Percentiles rank a stretch among this genome's conserved stretches.
Evolutionary conservation across 2,888 invertebrate species (phyloP).

Genomic region (Phragmatobia fuliginosa): DNA sequence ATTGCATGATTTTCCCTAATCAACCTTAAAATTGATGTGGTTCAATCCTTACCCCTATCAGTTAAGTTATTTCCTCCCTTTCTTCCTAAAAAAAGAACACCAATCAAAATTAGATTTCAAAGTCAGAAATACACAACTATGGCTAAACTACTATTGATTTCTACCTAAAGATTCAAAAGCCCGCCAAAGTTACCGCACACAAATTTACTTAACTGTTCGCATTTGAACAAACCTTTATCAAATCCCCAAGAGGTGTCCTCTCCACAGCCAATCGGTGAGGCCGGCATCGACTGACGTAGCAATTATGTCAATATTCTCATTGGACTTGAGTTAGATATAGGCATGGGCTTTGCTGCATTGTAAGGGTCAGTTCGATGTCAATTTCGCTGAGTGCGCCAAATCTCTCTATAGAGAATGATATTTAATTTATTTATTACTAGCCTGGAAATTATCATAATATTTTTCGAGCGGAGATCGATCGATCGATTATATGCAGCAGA

Average conservation of each 20-base stretch:
- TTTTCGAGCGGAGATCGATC: no score
- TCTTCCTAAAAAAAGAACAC: not conserved
- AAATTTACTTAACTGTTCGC: slow-evolving; percentile 1
- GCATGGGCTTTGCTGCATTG: not conserved
- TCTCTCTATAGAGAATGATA: no score
- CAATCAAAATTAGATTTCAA: no score
- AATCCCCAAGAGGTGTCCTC: slow-evolving; percentile 12
- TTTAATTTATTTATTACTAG: not conserved
- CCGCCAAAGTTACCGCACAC: not conserved
- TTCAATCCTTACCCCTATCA: no score
- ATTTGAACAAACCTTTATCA: slow-evolving; percentile 11
- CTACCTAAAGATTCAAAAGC: not conserved
- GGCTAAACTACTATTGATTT: not conserved
- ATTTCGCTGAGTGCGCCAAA: slow-evolving; percentile 1
- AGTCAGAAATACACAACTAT: no score
- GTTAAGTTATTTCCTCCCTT: no score
- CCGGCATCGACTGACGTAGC: slow-evolving; percentile 4
- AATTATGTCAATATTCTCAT: slow-evolving; percentile 25
- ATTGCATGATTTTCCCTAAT: no score
- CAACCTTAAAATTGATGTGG: no score
- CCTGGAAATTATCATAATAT: not conserved
- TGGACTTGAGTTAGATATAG: slow-evolving; percentile 11
- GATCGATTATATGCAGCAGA: no score
- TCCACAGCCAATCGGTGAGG: slow-evolving; percentile 23
- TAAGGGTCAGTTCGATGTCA: not conserved